Evolutionary conservation across 2,113 vertebrate genomes (phyloP), one percentile per base, ranked within the genome.

Genomic region (Rana temporaria): DNA sequence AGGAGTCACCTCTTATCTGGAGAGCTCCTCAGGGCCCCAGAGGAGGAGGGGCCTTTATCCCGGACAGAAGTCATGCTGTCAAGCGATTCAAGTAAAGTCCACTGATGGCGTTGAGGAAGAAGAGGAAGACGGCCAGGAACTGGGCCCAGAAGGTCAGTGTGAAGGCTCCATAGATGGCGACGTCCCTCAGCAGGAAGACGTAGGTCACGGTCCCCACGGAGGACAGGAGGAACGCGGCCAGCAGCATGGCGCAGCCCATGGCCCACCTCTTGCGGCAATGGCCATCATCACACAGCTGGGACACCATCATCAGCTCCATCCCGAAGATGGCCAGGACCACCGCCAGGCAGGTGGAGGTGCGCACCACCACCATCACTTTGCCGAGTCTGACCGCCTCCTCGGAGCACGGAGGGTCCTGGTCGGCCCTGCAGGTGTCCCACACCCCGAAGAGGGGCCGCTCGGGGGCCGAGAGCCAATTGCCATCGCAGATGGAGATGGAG

Each of bases 261-360:
- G 88, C 86, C 95, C 95, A 96, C 55, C 92, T 94, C 30, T 57
- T 84, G 9, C 87, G 84, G 0, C 93, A 90, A 0, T 84, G 81
- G 68, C 59, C 63, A 0, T 95, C 94, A 9, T 94, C 92, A 0
- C 91, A 95, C 78, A 95, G 89, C 60, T 95, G 95, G 19, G 95
- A 96, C 65, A 95, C 92, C 83, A 96, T 94, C 64, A 96, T 90
- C 81, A 96, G 85, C 89, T 95, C 94, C 89, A 96, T 72, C n/a
- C 95, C 94, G 12, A 96, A 94, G 32, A 96, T 92, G 11, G 94
- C 93, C 0, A 90, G 87, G 32, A 95, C 95, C 2, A 95, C 92
- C 0, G 93, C 94, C 69, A 95, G 82, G 30, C 91, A 84, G 0
- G 89, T 88, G 71, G 89, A 18, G 0, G 86, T 91, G 19, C 94